A percentile compares a stretch with the other conserved stretches of the same genome.
phyloP scores from a whole-genome alignment of 2,888 invertebrate species.

The Synanthedon andrenaeformis region DNA sequence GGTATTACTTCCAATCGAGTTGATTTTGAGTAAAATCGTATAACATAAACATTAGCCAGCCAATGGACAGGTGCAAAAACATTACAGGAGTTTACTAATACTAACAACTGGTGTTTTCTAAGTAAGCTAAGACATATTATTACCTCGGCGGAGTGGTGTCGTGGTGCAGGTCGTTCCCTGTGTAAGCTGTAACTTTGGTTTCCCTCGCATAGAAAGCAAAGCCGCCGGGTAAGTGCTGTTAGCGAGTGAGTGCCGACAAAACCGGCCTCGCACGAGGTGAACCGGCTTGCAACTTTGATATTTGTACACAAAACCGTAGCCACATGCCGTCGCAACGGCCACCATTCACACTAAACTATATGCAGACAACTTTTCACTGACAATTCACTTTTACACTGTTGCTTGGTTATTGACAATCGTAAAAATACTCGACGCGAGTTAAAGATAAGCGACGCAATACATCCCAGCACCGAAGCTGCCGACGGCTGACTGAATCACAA shows the following conservation, averaged over 20 bases:
- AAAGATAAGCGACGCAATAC: conserved; percentile 3
- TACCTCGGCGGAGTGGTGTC: no score
- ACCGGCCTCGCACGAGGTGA: conserved; percentile 42
- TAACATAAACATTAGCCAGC: no score
- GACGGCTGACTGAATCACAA: conserved; percentile 22
- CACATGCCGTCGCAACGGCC: conserved; percentile 3
- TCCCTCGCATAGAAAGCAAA: conserved; percentile 28
- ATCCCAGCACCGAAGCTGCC: conserved; percentile 9
- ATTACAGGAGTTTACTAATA: no score
- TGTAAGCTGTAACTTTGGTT: no score
- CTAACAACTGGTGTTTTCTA: no score
- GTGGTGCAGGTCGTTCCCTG: no score
- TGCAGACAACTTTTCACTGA: conserved; percentile 20
- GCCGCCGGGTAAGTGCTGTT: conserved; percentile 17
- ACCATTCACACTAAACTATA: conserved; percentile 4
- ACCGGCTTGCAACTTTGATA: conserved; percentile 28
- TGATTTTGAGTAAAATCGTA: no score
- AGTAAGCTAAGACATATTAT: no score
- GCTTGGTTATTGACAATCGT: conserved; percentile 19
- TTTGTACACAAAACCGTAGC: conserved; percentile 14
- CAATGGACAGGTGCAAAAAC: no score
- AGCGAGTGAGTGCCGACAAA: conserved; percentile 19
- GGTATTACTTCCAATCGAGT: no score
- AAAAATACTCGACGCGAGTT: conserved; percentile 24
- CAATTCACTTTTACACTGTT: conserved; percentile 7